Conservation (phyloP, 2,888 invertebrate species). For the Euproctis similis region DNA sequence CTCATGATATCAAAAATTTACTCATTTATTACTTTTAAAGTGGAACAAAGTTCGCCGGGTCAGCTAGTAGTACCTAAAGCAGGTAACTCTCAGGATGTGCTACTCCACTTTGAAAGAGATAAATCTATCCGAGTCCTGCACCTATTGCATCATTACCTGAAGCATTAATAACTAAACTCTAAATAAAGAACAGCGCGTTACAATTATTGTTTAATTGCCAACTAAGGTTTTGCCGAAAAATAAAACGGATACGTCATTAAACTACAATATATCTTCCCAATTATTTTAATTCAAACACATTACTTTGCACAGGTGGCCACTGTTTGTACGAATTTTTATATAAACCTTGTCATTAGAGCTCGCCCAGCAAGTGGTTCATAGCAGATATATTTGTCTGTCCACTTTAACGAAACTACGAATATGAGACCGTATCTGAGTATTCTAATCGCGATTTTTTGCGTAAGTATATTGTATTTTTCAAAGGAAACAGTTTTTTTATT, state of each 20-base stretch:
- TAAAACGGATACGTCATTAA: constrained; percentile 2
- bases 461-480: constrained; percentile 1
- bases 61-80: no score
- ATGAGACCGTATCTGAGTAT: constrained; percentile 9
- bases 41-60: no score
- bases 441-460: background rate
- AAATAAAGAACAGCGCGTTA: no score
- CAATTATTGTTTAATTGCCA: background rate
- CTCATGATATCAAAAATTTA: no score
- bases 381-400: constrained; percentile 29
- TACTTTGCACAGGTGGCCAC: constrained; percentile 14
- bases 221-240: constrained; percentile 1
- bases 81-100: no score
- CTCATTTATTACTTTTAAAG: no score
- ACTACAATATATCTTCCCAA: constrained; percentile 3
- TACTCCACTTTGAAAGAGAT: no score
- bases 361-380: constrained; percentile 20
- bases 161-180: no score
- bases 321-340: constrained; percentile 26
- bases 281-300: constrained; percentile 6
- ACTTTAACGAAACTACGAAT: constrained; percentile 14
- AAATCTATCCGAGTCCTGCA: no score
- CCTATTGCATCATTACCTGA: no score
- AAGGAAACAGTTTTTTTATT: no score
- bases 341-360: constrained; percentile 16